These are phyloP conservation scores for Camelus dromedarius DNA, from an alignment of 2,113 vertebrate species.

Conservation along the genomic window DNA sequence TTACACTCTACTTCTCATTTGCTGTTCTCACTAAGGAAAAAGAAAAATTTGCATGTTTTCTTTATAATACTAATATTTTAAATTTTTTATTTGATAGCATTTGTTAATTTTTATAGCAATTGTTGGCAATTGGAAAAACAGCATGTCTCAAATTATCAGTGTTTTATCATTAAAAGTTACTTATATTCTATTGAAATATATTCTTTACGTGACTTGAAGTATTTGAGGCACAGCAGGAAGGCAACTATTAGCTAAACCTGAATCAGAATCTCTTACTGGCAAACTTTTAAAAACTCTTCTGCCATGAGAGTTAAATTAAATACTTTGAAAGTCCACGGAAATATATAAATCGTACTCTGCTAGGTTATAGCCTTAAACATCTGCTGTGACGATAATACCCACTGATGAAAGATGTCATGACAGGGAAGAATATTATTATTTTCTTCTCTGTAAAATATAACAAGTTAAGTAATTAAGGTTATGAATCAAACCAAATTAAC, in stretches of 20 bases:
- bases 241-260: neutral
- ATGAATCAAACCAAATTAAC: conserved; percentile 84
- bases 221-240: neutral
- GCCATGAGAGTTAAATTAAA: conserved; percentile 5
- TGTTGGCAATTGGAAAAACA: neutral
- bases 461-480: conserved; percentile 82
- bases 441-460: conserved; percentile 72
- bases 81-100: neutral
- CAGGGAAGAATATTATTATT: conserved; percentile 64
- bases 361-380: neutral
- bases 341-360: neutral
- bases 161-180: conserved; percentile 36
- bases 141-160: conserved; percentile 17
- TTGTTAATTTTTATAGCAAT: conserved; percentile 16
- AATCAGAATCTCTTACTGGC: neutral
- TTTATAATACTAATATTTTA: neutral
- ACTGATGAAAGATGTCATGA: conserved; percentile 58
- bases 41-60: neutral
- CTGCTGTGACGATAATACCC: conserved; percentile 52
- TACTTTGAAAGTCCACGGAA: conserved; percentile 13
- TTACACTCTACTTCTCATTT: neutral
- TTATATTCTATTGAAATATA: neutral
- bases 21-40: neutral
- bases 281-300: neutral
- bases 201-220: neutral